A percentile compares a stretch with the other conserved stretches of the same genome.
These are phyloP conservation scores for Prenolepis imparis DNA, from an alignment of 2,888 invertebrate genomes.

Conservation along the genomic window DNA sequence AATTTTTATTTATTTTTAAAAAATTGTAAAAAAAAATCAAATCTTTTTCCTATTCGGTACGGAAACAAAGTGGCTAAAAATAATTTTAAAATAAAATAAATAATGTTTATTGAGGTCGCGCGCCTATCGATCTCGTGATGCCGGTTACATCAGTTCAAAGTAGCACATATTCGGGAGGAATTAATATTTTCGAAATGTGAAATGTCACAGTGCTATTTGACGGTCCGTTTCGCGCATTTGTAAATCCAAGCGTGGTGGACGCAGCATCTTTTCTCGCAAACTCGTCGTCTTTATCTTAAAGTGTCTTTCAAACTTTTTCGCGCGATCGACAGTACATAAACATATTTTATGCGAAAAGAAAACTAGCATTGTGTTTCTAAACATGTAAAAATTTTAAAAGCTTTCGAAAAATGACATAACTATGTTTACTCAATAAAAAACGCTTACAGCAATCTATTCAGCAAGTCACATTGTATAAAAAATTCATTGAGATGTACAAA, in stretches of 20 bases:
- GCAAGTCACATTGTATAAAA: not conserved
- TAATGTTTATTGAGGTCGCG: slow-evolving; percentile 25
- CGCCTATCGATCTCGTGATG: not conserved
- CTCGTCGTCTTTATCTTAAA: not conserved
- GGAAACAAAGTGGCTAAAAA: not conserved
- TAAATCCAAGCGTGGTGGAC: not conserved
- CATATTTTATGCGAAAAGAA: not conserved
- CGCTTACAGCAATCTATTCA: not conserved
- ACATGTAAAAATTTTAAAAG: not conserved
- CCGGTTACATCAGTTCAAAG: not conserved
- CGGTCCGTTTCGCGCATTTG: not conserved
- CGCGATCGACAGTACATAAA: not conserved
- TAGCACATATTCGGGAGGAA: not conserved
- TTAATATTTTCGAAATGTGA: slow-evolving; percentile 37
- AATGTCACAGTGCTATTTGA: slow-evolving; percentile 43
- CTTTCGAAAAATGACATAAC: no score
- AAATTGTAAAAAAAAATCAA: not conserved
- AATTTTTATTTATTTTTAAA: not conserved
- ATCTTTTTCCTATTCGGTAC: not conserved
- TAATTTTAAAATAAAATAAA: slow-evolving; percentile 4
- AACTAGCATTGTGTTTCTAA: not conserved
- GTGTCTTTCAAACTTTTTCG: not conserved
- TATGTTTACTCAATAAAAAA: no score
- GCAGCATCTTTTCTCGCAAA: not conserved
- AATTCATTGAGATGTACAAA: not conserved